Evolutionary conservation across 2,888 invertebrate genomes (phyloP).

Genomic region (Podabrus alpinus): DNA sequence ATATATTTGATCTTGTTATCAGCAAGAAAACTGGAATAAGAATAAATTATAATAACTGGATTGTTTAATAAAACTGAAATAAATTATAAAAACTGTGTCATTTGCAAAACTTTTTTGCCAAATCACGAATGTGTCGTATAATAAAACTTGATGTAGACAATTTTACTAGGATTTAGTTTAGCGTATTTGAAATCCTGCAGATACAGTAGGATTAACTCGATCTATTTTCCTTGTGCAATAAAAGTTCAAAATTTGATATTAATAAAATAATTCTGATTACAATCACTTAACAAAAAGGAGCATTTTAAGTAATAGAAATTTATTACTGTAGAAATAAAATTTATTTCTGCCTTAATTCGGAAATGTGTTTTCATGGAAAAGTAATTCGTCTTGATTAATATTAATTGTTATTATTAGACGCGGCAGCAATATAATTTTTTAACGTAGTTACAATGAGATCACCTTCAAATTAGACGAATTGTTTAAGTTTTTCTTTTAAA

Average conservation of each 20-base stretch:
- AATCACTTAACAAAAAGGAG: not conserved
- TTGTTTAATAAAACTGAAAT: not conserved
- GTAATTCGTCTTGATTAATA: not conserved
- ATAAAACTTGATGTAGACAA: not conserved
- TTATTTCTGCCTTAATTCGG: not conserved
- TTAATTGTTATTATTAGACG: not conserved
- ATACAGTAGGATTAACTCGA: not conserved
- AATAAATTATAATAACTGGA: not conserved
- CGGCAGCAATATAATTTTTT: not conserved
- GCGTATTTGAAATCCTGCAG: not conserved
- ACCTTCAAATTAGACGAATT: not conserved
- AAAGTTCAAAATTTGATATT: not conserved
- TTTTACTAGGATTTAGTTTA: not conserved
- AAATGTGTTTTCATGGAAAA: not conserved
- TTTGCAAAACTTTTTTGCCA: not conserved
- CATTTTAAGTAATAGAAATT: not conserved
- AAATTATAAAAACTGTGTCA: not conserved
- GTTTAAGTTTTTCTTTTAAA: not conserved
- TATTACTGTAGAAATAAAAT: not conserved
- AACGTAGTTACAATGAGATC: not conserved
- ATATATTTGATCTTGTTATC: constrained; percentile 56
- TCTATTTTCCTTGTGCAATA: not conserved
- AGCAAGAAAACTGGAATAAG: constrained; percentile 57
- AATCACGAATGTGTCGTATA: not conserved
- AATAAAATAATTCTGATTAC: not conserved